Evolutionary conservation across 2,113 vertebrate genomes (phyloP), one percentile per base, ranked within the genome.

Genomic region (Corythaeola cristata): DNA sequence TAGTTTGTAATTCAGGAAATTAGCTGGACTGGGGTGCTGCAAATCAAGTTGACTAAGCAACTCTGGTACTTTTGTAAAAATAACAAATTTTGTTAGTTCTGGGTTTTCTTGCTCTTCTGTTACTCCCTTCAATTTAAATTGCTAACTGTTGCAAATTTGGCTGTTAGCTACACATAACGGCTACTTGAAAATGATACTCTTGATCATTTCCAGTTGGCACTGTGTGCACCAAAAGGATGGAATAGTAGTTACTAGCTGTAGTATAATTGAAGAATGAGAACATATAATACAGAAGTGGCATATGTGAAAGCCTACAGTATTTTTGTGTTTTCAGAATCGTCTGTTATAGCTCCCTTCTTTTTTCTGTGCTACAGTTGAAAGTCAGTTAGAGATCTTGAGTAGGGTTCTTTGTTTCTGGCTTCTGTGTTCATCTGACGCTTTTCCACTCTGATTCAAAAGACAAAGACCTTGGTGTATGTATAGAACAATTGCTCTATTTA

Each of bases 381-480:
- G 89, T 83, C 86, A 75, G 83, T 84, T 86, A 72, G 77, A 92
- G 72, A 73, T 84, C 89, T 79, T 79, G 93, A 92, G 88, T 85
- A 89, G 93, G 67, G 71, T 78, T 95, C 95, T 88, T 97, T 97
- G 96, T 96, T 86, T 75, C 74, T 68, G 92, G 74, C 77, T 89
- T 93, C 88, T 67, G 78, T 78, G 89, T 94, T 94, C 91, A 63
- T 89, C 68, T 92, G 90, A 94, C 28, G 35, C 89, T 94, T 96
- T 96, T 89, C 96, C 85, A 81, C 82, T 92, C 92, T 91, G 80
- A 45, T 80, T 93, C 60, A 78, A 52, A 96, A 97, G 90, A 97
- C 98, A 98, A 94, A 98, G 93, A 85, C 81, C 50, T 81, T 60
- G 73, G 64, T 97, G 90, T 97, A 50, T 50, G 60, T 83, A 64